phyloP scores from a whole-genome alignment of 92 coral and sea anemone species.

The Muricea muricata region DNA sequence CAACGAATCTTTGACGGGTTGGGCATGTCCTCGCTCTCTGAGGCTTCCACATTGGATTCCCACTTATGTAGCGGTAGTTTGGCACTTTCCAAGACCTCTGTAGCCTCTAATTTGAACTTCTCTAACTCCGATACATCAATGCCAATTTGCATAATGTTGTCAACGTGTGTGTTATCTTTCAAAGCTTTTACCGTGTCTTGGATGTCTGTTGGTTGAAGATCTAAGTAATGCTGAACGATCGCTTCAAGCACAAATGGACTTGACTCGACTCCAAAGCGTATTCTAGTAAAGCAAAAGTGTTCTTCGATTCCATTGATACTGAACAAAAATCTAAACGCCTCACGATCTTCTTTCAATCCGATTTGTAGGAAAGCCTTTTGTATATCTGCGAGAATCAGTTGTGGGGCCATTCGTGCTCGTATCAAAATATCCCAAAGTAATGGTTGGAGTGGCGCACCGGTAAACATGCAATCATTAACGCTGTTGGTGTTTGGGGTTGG shows the following conservation, averaged over 20 bases:
- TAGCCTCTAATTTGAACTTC: constrained; percentile 53
- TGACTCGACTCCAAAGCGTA: neutral
- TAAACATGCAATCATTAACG: neutral
- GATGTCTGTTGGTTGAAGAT: neutral
- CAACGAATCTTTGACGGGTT: neutral
- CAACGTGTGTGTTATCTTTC: constrained; percentile 10
- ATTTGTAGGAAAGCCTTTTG: constrained; percentile 5
- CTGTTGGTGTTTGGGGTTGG: constrained; percentile 6
- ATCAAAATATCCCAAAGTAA: constrained; percentile 3
- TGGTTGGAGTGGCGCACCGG: neutral
- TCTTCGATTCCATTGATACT: neutral
- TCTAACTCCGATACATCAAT: constrained; percentile 23
- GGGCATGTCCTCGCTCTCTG: constrained; percentile 4
- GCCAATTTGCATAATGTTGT: constrained; percentile 43
- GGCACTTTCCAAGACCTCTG: constrained; percentile 31
- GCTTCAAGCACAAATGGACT: constrained; percentile 1
- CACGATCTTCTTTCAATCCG: neutral
- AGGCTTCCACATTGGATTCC: constrained; percentile 44
- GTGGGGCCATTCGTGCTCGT: constrained; percentile 5
- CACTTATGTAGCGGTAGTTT: constrained; percentile 47
- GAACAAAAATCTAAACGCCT: neutral
- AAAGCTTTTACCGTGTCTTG: neutral
- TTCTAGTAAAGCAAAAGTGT: neutral
- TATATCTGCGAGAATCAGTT: neutral
- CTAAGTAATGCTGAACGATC: neutral